phyloP scores from a whole-genome alignment of 2,113 vertebrate species.

The Spea multiplicata region DNA sequence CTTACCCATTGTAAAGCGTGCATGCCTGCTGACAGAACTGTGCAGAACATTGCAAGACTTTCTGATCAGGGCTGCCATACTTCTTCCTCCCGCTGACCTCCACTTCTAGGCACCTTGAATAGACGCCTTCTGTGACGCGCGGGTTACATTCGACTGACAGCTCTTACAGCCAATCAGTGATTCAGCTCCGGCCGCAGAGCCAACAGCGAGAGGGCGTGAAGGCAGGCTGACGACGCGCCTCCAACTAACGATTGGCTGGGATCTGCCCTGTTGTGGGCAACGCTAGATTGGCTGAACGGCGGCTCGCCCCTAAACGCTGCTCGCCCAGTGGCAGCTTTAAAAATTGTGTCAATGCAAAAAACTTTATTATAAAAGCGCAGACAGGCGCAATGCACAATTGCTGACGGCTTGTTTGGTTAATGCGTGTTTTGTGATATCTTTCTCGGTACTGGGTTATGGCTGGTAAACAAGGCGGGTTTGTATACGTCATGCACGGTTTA shows the following conservation, averaged over 20 bases:
- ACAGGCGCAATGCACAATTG: too few relatives aligned
- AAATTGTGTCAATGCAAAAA: too few relatives aligned
- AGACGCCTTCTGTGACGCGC: conserved; percentile 15
- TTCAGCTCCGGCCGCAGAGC: rapidly evolving
- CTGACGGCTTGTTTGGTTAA: too few relatives aligned
- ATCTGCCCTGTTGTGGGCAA: neutral
- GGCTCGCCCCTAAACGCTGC: neutral
- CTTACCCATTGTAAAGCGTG: conserved; percentile 64
- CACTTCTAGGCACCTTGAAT: conserved; percentile 17
- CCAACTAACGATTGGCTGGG: neutral
- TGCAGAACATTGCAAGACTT: conserved; percentile 56
- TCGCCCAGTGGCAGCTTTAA: too few relatives aligned
- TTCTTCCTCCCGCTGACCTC: conserved; percentile 58
- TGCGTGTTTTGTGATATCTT: too few relatives aligned
- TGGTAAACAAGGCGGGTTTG: too few relatives aligned
- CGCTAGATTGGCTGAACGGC: neutral
- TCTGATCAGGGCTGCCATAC: conserved; percentile 68
- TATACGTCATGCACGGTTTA: too few relatives aligned
- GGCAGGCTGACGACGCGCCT: neutral
- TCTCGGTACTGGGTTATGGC: too few relatives aligned
- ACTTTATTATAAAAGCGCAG: too few relatives aligned
- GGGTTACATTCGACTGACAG: conserved; percentile 18
- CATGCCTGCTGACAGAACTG: conserved; percentile 54
- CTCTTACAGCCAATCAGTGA: conserved; percentile 35
- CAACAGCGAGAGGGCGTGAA: conserved; percentile 10